Base-by-base conservation (phyloP, 2,888 invertebrate genomes). In the Chrysopilus asiliformis region DNA sequence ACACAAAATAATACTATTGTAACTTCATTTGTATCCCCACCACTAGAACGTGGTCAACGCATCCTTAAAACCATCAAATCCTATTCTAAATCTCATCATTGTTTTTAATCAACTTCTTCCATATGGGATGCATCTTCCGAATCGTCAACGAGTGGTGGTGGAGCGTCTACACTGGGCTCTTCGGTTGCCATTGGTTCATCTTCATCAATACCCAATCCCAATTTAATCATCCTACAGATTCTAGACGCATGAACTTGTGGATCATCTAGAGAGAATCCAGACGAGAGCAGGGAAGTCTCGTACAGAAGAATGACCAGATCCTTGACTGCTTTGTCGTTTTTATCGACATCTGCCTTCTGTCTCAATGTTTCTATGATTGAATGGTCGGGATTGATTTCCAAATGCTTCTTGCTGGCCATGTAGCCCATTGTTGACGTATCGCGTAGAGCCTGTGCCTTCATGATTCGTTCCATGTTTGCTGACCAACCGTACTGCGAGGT, bases 401-500 rank as follows among this genome's bases (percentile, higher is more conserved):
- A 68, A 55, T 97, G 94, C 66, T 98, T 98, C 74, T 98, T 98
- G 47, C 97, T 95, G 2, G 95, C 87, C 97, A 98, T 98, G 72
- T 98, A 98, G 25, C 97, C 95, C 94, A 97, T 94, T 45, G 97
- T 95, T n/a, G 90, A 86, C 0, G 91, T 82, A 58, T 98, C 97
- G 19, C 95, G 73, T 10, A 98, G 75, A 26, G 97, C 97, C 64
- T 98, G 97, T 0, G 97, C 97, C 66, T 98, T 98, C 97, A 98
- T 98, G 66, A 98, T 98, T 42, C 98, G 79, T 61, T 98, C 98
- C 97, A 98, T 98, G 68, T 98, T 98, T 2, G 97, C 97, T 1
- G 95, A 90, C 98, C 97, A 98, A 32, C 97, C 98, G 55, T 93
- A 98, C 61, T 97, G 95, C 0, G 91, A 89, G 0, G 97, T 98